Evolutionary conservation across 2,888 invertebrate species (phyloP), one percentile per base, ranked within the genome.

Genomic region (Drosophila paramelanica): DNA sequence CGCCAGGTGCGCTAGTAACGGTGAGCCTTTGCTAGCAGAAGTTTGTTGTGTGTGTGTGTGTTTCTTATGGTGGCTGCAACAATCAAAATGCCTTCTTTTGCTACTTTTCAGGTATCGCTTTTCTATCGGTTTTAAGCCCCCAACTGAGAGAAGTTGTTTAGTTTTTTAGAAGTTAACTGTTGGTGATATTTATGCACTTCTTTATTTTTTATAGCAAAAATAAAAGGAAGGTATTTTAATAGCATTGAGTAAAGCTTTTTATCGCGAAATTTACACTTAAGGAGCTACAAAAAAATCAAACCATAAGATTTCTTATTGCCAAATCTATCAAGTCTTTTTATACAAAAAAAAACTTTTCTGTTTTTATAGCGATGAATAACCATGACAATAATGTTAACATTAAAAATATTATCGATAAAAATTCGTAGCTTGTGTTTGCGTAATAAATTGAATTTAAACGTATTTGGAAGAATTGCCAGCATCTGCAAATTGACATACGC

Each of bases 401-500:
- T 23, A 31, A 55, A 33, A 20, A 43, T 33, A 31, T 53, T 31
- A 53, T 31, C 41, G n/a, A 20, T 13, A 20, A 20, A 13, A 42
- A 42, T 17, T 17, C 4, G 7, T 41, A 5, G 41, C 5, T 4
- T 17, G 3, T 53, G 42, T 33, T 33, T 14, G 42, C 33, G 13
- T 46, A 8, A 36, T 25, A 23, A 43, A 59, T 55, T 36, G 1
- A 23, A n/a, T n/a, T n/a, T 20, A 20, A 36, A 36, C 31, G 17
- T 49, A 36, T n/a, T 20, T n/a, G 33, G 36, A 59, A 56, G 36
- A 36, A 20, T 13, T 59, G 25, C 5, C 36, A 47, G 27, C 50
- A 50, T 41, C 67, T 41, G 43, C 25, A 51, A 70, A 67, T 55
- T 67, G 52, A 58, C 57, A 47, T n/a, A 17, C 25, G 31, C 51